Base-by-base conservation (phyloP, 1,140 invertebrate species). In the Drosophila seguyi region DNA sequence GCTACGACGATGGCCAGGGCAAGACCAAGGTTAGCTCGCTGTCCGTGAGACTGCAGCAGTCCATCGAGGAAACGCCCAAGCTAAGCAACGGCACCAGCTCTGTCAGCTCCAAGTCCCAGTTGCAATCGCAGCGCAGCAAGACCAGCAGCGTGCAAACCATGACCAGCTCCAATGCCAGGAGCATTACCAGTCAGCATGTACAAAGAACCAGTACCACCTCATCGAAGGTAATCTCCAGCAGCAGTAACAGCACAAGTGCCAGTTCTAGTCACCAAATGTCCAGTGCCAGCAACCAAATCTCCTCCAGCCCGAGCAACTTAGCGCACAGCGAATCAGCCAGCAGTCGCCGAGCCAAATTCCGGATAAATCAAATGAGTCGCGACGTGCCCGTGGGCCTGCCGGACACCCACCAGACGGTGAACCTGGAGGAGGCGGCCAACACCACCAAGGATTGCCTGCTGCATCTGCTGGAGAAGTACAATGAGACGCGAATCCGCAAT, bases 401-500 rank as follows among this genome's bases (percentile, higher is more conserved):
- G 39, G 94, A 95, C 18, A 93, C 93, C 36, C 93, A 94, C 57
- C 94, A 94, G 57, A 93, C 93, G 11, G 94, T 94, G 62, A 94
- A 94, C 59, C 81, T 92, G 48, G 93, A 94, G 69, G 94, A 94
- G 84, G 95, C 94, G 29, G 94, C 94, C 8, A 95, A 94, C 66
- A 95, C 95, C 69, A 95, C 95, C 11, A 96, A 96, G 92, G 95
- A 96, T 87, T 93, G 96, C 20, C 88, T 97, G 31, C 84, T 96
- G 20, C 95, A 96, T 91, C 92, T 97, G 44, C 87, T 97, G 36
- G 95, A 96, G 60, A 95, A 96, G 90, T 96, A 95, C 95, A 95
- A 95, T 3, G 95, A 95, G 48, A 93, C 84, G 2, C 85, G 92
- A 31, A 76, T 75, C 20, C 82, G 82, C 34, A 92, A 92, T 74